A percentile compares a stretch with the other conserved stretches of the same genome.
These are phyloP conservation scores for Sipha flava DNA, from an alignment of 1,140 invertebrate genomes.

Conservation along the genomic window DNA sequence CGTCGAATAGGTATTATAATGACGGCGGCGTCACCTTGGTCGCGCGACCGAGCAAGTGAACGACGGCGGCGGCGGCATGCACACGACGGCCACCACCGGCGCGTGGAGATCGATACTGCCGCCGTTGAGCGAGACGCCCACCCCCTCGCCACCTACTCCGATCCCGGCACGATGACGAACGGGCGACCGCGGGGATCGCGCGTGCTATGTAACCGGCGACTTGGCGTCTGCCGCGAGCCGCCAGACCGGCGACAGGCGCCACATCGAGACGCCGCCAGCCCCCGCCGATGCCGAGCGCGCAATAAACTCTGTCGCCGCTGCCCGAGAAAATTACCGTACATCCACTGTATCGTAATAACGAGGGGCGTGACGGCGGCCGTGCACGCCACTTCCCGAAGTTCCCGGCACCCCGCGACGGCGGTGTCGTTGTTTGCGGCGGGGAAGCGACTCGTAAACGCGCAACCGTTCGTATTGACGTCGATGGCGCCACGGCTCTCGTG, in stretches of 20 bases:
- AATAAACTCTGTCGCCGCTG: not conserved
- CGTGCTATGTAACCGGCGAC: not conserved
- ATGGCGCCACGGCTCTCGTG: not conserved
- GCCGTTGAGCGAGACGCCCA: too few relatives aligned
- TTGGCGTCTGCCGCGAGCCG: constrained; percentile 27
- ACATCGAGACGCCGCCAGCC: not conserved
- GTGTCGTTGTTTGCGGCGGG: not conserved
- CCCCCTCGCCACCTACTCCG: too few relatives aligned
- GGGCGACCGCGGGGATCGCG: not conserved
- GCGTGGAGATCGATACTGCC: constrained; percentile 4
- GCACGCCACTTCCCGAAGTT: not conserved
- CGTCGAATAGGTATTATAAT: too few relatives aligned
- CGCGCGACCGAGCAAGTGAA: too few relatives aligned
- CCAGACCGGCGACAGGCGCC: constrained; percentile 24
- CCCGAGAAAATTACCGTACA: not conserved
- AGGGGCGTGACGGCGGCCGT: not conserved
- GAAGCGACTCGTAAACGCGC: not conserved
- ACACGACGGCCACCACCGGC: not conserved
- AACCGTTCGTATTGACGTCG: not conserved
- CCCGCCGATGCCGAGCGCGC: not conserved
- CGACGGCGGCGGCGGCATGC: not conserved
- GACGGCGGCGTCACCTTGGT: too few relatives aligned
- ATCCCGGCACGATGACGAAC: too few relatives aligned
- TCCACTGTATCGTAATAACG: not conserved
- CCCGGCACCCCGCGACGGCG: not conserved